Conservation (phyloP, 2,113 vertebrate species). For the Platichthys flesus region DNA sequence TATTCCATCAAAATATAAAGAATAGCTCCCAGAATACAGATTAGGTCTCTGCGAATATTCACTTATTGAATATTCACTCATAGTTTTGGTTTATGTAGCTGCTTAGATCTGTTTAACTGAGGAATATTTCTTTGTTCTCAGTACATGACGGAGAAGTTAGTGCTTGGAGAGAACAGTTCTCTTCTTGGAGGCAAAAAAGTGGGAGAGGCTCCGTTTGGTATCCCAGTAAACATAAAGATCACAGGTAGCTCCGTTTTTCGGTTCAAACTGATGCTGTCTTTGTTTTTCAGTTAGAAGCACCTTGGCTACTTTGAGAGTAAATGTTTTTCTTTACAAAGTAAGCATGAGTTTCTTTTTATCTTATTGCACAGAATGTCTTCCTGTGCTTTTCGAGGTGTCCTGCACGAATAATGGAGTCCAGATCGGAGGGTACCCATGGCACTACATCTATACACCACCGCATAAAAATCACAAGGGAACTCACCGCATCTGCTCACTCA, state of each 20-base stretch:
- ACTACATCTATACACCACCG: slow-evolving; percentile 95
- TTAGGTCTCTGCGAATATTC: no score
- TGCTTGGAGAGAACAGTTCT: slow-evolving; percentile 87
- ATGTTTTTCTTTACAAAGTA: not conserved
- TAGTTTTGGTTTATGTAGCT: not conserved
- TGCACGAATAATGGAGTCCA: slow-evolving; percentile 91
- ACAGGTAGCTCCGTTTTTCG: slow-evolving; percentile 82
- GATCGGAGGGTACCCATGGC: slow-evolving; percentile 96
- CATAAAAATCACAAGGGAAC: slow-evolving; percentile 90
- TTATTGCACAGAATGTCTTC: slow-evolving; percentile 83
- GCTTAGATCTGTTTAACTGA: not conserved
- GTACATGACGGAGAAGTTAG: slow-evolving; percentile 87
- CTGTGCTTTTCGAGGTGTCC: slow-evolving; percentile 92
- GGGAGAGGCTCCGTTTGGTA: slow-evolving; percentile 91
- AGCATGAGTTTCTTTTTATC: slow-evolving; percentile 26
- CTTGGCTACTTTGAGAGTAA: not conserved
- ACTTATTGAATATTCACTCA: not conserved
- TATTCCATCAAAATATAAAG: not conserved
- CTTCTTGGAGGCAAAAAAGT: slow-evolving; percentile 87
- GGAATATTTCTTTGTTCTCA: slow-evolving; percentile 79
- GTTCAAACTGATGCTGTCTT: not conserved
- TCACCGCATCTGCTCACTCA: slow-evolving; percentile 92
- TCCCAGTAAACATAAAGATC: slow-evolving; percentile 95
- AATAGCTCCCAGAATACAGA: not conserved
- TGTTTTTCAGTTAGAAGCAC: not conserved